Evolutionary conservation across 2,888 invertebrate genomes (phyloP).

Genomic region (Melanchra persicariae): DNA sequence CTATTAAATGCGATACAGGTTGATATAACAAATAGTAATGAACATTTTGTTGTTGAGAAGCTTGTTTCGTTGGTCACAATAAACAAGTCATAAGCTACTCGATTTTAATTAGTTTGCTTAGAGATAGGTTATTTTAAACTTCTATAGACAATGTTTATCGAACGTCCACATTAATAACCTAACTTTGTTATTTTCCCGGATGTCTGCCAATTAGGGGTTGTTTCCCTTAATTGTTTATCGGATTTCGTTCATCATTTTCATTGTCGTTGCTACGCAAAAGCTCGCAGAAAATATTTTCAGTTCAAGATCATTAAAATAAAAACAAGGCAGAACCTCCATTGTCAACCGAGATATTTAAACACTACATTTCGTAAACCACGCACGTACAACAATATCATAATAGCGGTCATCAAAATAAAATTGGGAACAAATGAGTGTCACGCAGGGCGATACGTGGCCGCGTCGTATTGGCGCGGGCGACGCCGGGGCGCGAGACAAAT

Average conservation of each 20-base stretch:
- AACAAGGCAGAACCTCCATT: slow-evolving; percentile 1
- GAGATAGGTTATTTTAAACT: not conserved
- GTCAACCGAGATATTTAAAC: slow-evolving; percentile 45
- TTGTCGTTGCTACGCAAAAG: not conserved
- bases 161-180: not conserved
- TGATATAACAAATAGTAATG: slow-evolving; percentile 4
- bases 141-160: not conserved
- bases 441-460: slow-evolving; percentile 70
- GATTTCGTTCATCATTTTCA: no score
- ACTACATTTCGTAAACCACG: slow-evolving; percentile 49
- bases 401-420: slow-evolving; percentile 84
- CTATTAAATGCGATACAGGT: slow-evolving; percentile 41
- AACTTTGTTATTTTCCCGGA: not conserved
- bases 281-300: not conserved
- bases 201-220: not conserved
- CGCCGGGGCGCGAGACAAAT: slow-evolving; percentile 72
- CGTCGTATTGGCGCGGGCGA: slow-evolving; percentile 61
- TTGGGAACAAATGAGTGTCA: slow-evolving; percentile 83
- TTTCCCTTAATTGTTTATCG: not conserved
- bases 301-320: not conserved
- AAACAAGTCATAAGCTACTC: not conserved
- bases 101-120: not conserved
- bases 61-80: not conserved
- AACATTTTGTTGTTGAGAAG: slow-evolving; percentile 12
- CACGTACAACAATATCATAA: slow-evolving; percentile 83